These are phyloP conservation scores for Eublepharis macularius DNA, from an alignment of 2,113 vertebrate species.

Conservation along the genomic window DNA sequence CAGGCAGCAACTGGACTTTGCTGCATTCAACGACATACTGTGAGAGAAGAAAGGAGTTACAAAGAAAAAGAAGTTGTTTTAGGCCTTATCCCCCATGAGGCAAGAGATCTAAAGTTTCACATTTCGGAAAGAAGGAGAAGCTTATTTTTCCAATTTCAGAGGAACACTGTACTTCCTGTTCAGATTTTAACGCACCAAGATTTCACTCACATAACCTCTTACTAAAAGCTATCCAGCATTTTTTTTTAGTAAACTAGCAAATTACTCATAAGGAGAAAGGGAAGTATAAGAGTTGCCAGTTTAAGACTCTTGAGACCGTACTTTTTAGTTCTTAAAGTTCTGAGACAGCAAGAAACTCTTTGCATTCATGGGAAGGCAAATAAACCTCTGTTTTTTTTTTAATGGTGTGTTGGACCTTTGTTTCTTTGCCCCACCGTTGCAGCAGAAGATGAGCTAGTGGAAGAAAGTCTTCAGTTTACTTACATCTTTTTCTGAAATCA, in stretches of 20 bases:
- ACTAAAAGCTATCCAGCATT: not conserved
- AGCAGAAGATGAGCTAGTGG: rapidly evolving
- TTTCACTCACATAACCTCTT: not conserved
- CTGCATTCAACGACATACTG: constrained; percentile 91
- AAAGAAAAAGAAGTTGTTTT: not conserved
- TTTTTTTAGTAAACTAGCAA: not conserved
- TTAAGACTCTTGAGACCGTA: not conserved
- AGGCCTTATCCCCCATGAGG: not conserved
- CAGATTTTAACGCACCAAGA: not conserved
- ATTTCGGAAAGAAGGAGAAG: not conserved
- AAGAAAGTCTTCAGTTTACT: not conserved
- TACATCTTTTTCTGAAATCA: constrained; percentile 84
- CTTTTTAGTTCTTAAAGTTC: not conserved
- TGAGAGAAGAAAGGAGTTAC: not conserved
- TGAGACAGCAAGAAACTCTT: not conserved
- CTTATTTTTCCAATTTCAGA: not conserved
- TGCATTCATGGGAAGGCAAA: not conserved
- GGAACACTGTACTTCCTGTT: not conserved
- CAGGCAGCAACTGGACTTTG: constrained; percentile 83
- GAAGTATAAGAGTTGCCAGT: not conserved
- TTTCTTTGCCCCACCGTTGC: not conserved
- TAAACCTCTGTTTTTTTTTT: not conserved
- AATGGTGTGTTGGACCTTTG: not conserved
- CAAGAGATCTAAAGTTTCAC: not conserved
- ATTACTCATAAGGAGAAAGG: not conserved